Percentiles rank a stretch among this genome's conserved stretches.
phyloP scores from a whole-genome alignment of 2,797 vertebrate species.

The Sebastes oblongus region DNA sequence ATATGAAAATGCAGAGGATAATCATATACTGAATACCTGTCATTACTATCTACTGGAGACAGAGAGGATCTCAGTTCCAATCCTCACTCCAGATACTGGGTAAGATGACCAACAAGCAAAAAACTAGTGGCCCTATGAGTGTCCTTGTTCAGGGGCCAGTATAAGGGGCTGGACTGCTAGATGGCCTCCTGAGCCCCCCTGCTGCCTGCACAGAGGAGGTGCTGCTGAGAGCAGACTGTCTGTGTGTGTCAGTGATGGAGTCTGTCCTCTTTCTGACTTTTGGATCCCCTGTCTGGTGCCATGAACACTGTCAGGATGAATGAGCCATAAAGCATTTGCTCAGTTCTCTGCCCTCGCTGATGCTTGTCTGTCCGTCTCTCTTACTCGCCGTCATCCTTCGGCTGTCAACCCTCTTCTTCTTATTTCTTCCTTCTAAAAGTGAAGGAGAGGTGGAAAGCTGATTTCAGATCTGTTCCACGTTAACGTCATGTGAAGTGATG shows the following conservation, averaged over 20 bases:
- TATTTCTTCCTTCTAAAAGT: neutral
- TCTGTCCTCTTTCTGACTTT: slow-evolving; percentile 16
- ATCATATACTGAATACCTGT: neutral
- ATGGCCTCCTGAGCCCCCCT: neutral
- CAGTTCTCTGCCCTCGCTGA: slow-evolving; percentile 12
- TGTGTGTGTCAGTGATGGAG: slow-evolving; percentile 26
- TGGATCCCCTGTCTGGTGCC: slow-evolving; percentile 20
- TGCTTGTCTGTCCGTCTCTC: slow-evolving; percentile 28
- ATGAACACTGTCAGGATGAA: slow-evolving; percentile 47
- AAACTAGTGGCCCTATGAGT: neutral
- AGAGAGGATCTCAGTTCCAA: neutral
- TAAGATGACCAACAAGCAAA: neutral
- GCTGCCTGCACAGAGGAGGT: slow-evolving; percentile 9
- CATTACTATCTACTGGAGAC: neutral
- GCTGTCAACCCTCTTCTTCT: neutral
- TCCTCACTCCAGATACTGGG: neutral
- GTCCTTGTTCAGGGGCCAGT: neutral
- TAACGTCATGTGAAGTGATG: neutral
- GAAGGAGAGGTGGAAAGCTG: neutral
- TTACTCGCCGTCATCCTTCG: neutral
- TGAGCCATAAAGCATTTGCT: slow-evolving; percentile 31
- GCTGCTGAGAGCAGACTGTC: neutral
- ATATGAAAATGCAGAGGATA: neutral
- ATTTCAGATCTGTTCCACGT: neutral
- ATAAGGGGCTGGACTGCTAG: neutral